Base-by-base conservation (phyloP, 2,797 vertebrate species). In the Megaceryle alcyon region DNA sequence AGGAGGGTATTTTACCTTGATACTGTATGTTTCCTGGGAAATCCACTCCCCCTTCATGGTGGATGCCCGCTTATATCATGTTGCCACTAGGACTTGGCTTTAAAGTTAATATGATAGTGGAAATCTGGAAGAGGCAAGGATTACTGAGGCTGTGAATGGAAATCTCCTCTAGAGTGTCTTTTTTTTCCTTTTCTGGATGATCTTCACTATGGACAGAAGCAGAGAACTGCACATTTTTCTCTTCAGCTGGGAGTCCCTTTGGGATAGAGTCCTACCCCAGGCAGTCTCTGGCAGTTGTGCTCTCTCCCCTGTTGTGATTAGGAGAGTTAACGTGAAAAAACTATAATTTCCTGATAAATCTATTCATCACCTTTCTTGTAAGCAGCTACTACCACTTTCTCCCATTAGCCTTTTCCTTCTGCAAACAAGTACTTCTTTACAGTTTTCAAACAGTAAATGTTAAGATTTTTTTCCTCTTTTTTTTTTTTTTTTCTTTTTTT, bases 21-120 rank as follows among this genome's bases (percentile, higher is more conserved):
- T 43, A 21, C 35, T 9, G 2, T 10, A 0, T 0, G 1, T 66
- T 75, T 69, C 39, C 29, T 35, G 26, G 33, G 63, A 54, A 19
- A 3, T n/a, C 6, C 2, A 1, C 5, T 39, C 15, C 44, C 37
- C 12, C 14, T 69, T 22, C 22, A 1, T 43, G 41, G 33, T 65
- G 54, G 23, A 46, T 57, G 26, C 14, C 53, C 18, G 8, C 29
- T 37, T 31, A 15, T 0, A 3, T 31, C 20, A 35, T 0, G 0
- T 26, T 63, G n/a, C 56, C 5, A 4, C 68, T 60, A 26, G n/a
- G 78, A 49, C 44, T 33, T 19, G 22, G 28, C 31, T 64, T 61
- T 43, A 11, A 23, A 61, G 18, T 25, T 6, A 28, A 8, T 91
- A 49, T 39, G 14, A 35, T 6, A 39, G 25, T 53, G 35, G 69